A percentile compares a stretch with the other conserved stretches of the same genome.
These are phyloP conservation scores for Chaenogobius annularis DNA, from an alignment of 2,113 vertebrate species.

Conservation along the genomic window DNA sequence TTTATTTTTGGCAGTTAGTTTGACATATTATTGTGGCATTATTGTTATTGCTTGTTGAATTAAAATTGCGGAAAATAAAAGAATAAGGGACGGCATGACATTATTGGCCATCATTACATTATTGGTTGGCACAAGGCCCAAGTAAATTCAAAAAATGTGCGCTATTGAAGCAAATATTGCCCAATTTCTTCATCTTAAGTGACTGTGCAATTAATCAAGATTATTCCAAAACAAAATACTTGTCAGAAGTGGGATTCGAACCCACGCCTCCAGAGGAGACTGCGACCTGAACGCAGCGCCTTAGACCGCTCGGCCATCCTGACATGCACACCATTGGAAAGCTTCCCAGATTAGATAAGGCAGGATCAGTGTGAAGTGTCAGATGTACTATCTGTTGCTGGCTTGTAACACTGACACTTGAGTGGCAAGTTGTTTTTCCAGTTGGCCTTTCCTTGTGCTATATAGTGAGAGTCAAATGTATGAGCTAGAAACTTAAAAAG, in stretches of 20 bases:
- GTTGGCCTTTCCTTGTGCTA: neutral
- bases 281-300: conserved; percentile 58
- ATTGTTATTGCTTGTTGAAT: too few relatives aligned
- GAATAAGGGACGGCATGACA: too few relatives aligned
- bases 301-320: conserved; percentile 52
- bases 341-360: conserved; percentile 5
- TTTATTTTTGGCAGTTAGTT: too few relatives aligned
- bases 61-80: too few relatives aligned
- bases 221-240: neutral
- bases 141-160: too few relatives aligned
- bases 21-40: too few relatives aligned
- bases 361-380: conserved; percentile 3
- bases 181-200: too few relatives aligned
- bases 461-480: too few relatives aligned
- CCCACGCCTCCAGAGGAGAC: conserved; percentile 60
- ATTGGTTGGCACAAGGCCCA: too few relatives aligned
- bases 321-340: conserved; percentile 20
- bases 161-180: too few relatives aligned
- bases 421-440: neutral
- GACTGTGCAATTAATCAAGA: neutral
- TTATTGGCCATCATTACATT: too few relatives aligned
- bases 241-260: conserved; percentile 65
- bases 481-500: too few relatives aligned
- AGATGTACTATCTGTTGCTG: neutral
- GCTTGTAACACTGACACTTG: neutral